phyloP scores from a whole-genome alignment of 2,888 invertebrate genomes.

The Chrysina gloriosa region DNA sequence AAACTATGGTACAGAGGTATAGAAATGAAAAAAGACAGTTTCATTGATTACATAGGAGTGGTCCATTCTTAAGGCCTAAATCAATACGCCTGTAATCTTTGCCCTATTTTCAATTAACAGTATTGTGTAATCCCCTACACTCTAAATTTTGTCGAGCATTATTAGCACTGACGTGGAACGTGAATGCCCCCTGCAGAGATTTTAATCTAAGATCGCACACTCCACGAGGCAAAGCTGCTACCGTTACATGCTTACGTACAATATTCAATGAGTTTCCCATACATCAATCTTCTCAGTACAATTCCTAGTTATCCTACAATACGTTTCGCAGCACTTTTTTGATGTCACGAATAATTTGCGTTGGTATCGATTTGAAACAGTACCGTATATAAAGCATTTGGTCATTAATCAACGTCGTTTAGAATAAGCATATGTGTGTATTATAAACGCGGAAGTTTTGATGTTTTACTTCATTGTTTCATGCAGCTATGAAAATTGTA shows the following conservation, averaged over 20 bases:
- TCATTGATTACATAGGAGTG: too few relatives aligned
- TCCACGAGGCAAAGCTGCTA: not conserved
- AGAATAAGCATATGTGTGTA: not conserved
- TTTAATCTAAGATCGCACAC: not conserved
- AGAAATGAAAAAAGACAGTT: too few relatives aligned
- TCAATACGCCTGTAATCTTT: too few relatives aligned
- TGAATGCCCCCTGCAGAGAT: slow-evolving; percentile 16
- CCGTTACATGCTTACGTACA: not conserved
- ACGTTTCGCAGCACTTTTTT: not conserved
- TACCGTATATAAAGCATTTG: not conserved
- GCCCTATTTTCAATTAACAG: too few relatives aligned
- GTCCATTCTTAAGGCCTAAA: too few relatives aligned
- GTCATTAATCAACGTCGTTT: not conserved
- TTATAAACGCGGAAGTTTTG: not conserved
- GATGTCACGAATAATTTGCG: not conserved
- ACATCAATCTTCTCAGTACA: too few relatives aligned
- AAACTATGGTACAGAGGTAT: too few relatives aligned
- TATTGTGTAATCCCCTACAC: too few relatives aligned
- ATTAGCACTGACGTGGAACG: not conserved
- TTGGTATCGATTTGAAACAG: not conserved
- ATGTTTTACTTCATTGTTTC: not conserved
- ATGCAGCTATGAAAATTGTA: too few relatives aligned
- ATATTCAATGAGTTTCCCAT: too few relatives aligned
- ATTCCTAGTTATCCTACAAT: too few relatives aligned
- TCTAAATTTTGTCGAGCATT: not conserved